Evolutionary conservation across 2,797 vertebrate genomes (phyloP).

Genomic region (Macroramphosus scolopax): DNA sequence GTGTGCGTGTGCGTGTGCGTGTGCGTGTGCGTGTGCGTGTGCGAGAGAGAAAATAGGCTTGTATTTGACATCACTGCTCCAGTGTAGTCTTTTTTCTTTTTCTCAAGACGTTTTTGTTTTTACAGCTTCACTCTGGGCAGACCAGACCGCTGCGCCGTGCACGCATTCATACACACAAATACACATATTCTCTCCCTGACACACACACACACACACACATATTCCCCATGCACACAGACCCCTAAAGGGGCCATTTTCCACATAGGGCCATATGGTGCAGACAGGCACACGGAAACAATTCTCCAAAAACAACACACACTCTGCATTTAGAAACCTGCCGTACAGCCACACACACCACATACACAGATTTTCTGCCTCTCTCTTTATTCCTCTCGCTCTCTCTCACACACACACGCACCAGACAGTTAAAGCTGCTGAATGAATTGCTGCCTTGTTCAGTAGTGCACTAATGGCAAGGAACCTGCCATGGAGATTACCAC

Average conservation of each 20-base stretch:
- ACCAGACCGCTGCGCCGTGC: conserved; percentile 48
- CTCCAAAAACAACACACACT: conserved; percentile 74
- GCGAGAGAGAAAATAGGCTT: conserved; percentile 2
- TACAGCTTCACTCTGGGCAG: conserved; percentile 66
- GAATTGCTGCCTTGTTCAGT: conserved; percentile 76
- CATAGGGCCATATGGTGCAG: conserved; percentile 75
- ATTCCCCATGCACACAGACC: conserved; percentile 49
- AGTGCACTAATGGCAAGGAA: conserved; percentile 67
- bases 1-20: not conserved
- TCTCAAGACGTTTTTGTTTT: conserved; percentile 65
- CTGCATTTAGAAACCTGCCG: conserved; percentile 63
- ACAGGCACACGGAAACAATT: conserved; percentile 77
- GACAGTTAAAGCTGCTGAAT: conserved; percentile 72
- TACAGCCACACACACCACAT: conserved; percentile 40
- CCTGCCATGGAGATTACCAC: conserved; percentile 66
- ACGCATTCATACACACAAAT: conserved; percentile 36
- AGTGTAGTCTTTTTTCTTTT: conserved; percentile 28
- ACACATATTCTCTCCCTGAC: conserved; percentile 14
- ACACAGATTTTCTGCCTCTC: conserved; percentile 23
- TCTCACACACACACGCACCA: conserved; percentile 43
- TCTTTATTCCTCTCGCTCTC: conserved; percentile 14
- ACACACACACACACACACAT: conserved; percentile 19
- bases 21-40: not conserved
- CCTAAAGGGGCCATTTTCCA: conserved; percentile 73
- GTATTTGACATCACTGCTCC: conserved; percentile 48